A percentile compares a stretch with the other conserved stretches of the same genome.
Conservation (phyloP, 2,797 vertebrate species). For the Potorous gilbertii region DNA sequence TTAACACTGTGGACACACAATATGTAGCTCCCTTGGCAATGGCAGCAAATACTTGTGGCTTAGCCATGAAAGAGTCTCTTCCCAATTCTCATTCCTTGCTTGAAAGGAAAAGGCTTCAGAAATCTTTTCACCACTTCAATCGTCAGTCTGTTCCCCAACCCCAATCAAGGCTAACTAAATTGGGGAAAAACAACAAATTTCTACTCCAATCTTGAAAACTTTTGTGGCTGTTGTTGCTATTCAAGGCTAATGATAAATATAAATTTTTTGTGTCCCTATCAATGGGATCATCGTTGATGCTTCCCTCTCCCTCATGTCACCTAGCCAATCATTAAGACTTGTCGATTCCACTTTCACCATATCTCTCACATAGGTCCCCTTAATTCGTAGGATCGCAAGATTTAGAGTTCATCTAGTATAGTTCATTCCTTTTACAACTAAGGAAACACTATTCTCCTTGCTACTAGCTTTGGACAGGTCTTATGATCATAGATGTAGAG, state of each 20-base stretch:
- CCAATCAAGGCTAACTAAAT: constrained; percentile 26
- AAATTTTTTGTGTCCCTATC: not conserved
- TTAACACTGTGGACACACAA: fast-evolving
- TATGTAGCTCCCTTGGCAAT: fast-evolving
- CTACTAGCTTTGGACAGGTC: not conserved
- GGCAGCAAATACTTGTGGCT: fast-evolving
- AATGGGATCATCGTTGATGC: not conserved
- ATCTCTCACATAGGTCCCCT: not conserved
- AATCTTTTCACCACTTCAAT: not conserved
- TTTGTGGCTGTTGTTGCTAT: not conserved
- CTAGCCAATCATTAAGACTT: not conserved
- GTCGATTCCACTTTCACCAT: not conserved
- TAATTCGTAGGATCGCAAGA: not conserved
- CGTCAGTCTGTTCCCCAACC: not conserved
- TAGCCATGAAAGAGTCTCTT: not conserved
- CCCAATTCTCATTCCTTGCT: not conserved
- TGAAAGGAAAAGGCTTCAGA: constrained; percentile 3
- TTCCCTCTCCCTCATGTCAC: not conserved
- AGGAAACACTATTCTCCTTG: not conserved
- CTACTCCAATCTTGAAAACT: constrained; percentile 28
- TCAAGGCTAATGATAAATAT: not conserved
- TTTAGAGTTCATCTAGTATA: not conserved
- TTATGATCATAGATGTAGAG: not conserved
- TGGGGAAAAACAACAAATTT: not conserved
- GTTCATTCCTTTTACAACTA: not conserved